Conservation (phyloP, 2,888 invertebrate species). For the Synergus umbraculus region DNA sequence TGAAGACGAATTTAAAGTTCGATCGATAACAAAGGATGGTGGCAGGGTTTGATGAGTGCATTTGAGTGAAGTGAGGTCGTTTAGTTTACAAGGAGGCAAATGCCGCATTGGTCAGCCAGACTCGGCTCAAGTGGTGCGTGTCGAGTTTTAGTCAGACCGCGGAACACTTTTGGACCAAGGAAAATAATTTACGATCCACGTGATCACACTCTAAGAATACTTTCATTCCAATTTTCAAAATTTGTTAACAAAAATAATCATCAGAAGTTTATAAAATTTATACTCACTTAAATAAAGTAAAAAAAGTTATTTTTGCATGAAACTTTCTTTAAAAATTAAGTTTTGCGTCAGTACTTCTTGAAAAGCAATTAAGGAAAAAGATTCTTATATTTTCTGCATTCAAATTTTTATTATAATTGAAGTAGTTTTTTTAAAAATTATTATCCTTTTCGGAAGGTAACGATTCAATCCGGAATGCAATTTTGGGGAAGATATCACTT, state of each 20-base stretch:
- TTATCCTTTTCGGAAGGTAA: neutral
- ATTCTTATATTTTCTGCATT: too few species aligned
- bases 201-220: neutral
- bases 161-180: conserved; percentile 4
- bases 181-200: neutral
- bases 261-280: neutral
- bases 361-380: too few species aligned
- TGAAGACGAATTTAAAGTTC: neutral
- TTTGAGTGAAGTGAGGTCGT: conserved; percentile 44
- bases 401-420: neutral
- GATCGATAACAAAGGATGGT: neutral
- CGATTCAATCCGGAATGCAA: neutral
- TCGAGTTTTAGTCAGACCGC: conserved; percentile 55
- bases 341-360: too few species aligned
- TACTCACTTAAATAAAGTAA: neutral
- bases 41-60: conserved; percentile 8
- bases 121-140: conserved; percentile 59
- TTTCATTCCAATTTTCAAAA: neutral
- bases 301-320: neutral
- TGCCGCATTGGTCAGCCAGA: conserved; percentile 68
- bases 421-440: neutral
- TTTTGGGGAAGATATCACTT: neutral
- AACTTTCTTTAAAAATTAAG: neutral
- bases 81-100: conserved; percentile 59
- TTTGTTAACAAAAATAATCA: neutral